phyloP scores from a whole-genome alignment of 2,888 invertebrate species.

The Lepidochrysops patricia region DNA sequence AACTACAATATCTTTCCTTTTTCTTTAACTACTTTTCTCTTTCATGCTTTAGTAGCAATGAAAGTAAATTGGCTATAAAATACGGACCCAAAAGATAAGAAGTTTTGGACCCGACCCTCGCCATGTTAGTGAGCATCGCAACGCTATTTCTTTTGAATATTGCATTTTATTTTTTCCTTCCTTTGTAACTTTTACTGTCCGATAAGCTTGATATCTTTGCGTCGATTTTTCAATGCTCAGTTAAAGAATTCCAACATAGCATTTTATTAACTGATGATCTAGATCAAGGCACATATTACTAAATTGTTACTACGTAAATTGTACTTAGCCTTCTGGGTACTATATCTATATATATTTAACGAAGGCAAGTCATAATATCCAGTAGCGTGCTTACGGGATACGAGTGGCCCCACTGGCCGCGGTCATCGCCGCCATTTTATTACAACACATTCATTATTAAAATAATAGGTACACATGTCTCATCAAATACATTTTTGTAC shows the following conservation, averaged over 20 bases:
- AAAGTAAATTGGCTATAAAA: constrained; percentile 5
- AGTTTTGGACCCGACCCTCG: constrained; percentile 1
- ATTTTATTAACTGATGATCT: too few species aligned
- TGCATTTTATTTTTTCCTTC: background rate
- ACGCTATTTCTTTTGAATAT: background rate
- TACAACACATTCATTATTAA: background rate
- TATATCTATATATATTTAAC: background rate
- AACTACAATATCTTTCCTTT: background rate
- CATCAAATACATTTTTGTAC: background rate
- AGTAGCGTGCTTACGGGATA: background rate
- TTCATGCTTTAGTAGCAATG: constrained; percentile 1
- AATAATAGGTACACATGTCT: background rate
- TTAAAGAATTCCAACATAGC: too few species aligned
- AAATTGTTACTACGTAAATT: too few species aligned
- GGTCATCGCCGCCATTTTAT: background rate
- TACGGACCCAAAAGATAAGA: constrained; percentile 1
- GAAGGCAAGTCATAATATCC: background rate
- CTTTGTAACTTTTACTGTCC: background rate
- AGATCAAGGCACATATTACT: too few species aligned
- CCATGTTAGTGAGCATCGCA: background rate
- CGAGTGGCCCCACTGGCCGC: background rate
- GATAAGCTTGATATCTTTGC: background rate
- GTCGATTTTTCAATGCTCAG: background rate
- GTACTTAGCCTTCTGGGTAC: too few species aligned
- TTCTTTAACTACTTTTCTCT: background rate